Conservation (phyloP, 2,888 invertebrate species). For the Polylopha cassiicola region DNA sequence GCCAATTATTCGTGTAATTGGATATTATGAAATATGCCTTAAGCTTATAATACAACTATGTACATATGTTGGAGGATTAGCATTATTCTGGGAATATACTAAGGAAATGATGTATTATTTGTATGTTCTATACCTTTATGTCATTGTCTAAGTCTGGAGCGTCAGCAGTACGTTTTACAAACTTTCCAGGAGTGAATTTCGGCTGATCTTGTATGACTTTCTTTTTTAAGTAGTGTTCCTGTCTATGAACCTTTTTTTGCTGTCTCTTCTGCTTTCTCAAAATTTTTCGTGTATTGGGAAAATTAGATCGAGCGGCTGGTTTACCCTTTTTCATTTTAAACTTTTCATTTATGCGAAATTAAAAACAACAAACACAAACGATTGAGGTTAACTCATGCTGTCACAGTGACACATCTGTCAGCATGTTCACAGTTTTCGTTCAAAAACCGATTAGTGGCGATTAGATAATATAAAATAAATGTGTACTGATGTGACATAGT, state of each 20-base stretch:
- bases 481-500: too few relatives aligned
- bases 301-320: slow-evolving; percentile 19
- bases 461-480: too few relatives aligned
- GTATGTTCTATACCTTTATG: too few relatives aligned
- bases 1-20: too few relatives aligned
- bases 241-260: slow-evolving; percentile 79
- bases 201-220: slow-evolving; percentile 36
- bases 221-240: slow-evolving; percentile 63
- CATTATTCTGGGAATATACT: too few relatives aligned
- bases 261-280: slow-evolving; percentile 83
- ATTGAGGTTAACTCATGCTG: slow-evolving; percentile 8
- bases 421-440: slow-evolving; percentile 5
- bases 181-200: slow-evolving; percentile 46
- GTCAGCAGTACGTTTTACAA: slow-evolving; percentile 55
- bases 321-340: slow-evolving; percentile 53
- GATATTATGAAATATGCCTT: too few relatives aligned
- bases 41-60: too few relatives aligned
- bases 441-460: too few relatives aligned
- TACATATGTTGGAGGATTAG: too few relatives aligned
- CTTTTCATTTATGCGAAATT: not conserved
- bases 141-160: slow-evolving; percentile 29
- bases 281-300: slow-evolving; percentile 78
- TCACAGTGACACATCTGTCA: slow-evolving; percentile 7
- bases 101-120: too few relatives aligned
- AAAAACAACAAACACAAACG: not conserved